Evolutionary conservation across 2,888 invertebrate genomes (phyloP), one percentile per base, ranked within the genome.

Genomic region (Eledona agricola): DNA sequence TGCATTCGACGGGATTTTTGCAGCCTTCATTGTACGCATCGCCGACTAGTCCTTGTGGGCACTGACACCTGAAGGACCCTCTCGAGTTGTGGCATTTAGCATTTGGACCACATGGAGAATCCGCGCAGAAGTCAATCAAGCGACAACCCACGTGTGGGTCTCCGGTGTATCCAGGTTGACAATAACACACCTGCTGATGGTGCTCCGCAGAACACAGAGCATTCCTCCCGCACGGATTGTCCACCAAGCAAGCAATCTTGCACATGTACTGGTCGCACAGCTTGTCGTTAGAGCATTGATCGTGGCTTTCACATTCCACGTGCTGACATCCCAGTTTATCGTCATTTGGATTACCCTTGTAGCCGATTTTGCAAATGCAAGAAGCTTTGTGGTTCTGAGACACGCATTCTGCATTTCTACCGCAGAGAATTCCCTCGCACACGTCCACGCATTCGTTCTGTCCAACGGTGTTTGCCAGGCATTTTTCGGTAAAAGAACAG

Each of bases 81-180:
- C 89, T 83, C 0, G 86, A 82, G 72, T 92, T 95, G 59, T 84
- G 85, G 72, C 95, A 96, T 57, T 82, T 77, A 0, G 93, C 89
- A 46, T 89, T 89, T 29, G 87, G 85, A 2, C 89, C 91, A 71
- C 93, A 93, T 3, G 91, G 91, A 25, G 83, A 82, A 60, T 85
- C 83, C 34, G 83, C 81, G 69, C 93, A 94, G 74, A 87, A 90
- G 75, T 93, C 89, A 42, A 93, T 85, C 40, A 87, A 77, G 38
- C 80, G 77, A 67, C 94, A 94, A 11, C 86, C 86, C 15, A 77
- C 78, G 4, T 81, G 77, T 1, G 93, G 86, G 73, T 93, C 86
- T 1, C 93, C 93, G 0, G 90, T 90, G 67, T 84, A 93, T 0
- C 93, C 93, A 5, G 93, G 93, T 76, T 92, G 92, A 71, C 94